These are phyloP conservation scores for Globodera ellingtonae DNA, from an alignment of 1,140 invertebrate species.

Conservation along the genomic window DNA sequence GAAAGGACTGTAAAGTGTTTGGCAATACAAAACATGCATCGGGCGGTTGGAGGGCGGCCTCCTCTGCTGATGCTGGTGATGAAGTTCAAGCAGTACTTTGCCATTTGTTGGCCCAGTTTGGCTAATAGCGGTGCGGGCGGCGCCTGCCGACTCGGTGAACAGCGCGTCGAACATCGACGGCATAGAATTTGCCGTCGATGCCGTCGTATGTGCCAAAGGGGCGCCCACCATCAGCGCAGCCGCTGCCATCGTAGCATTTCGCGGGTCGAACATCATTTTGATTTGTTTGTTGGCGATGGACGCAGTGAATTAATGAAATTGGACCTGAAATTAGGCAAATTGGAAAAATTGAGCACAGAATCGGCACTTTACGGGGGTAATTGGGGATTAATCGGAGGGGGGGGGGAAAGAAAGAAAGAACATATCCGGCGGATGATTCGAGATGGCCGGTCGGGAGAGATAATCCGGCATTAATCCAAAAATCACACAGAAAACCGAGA, in stretches of 20 bases:
- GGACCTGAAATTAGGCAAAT: background rate
- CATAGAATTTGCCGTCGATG: background rate
- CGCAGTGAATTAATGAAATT: background rate
- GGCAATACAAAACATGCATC: background rate
- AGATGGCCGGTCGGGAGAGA: background rate
- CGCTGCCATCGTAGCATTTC: constrained; percentile 7
- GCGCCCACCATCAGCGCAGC: constrained; percentile 13
- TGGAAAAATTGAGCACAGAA: background rate
- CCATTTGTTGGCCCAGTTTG: background rate
- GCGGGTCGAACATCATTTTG: constrained; percentile 29
- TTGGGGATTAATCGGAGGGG: constrained; percentile 8
- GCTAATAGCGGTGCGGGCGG: too few relatives aligned
- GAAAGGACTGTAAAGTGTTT: background rate
- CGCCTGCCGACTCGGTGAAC: background rate
- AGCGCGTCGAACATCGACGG: background rate
- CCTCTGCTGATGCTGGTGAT: background rate
- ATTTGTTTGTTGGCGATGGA: too few relatives aligned
- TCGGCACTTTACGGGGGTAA: constrained; percentile 5
- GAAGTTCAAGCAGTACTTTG: background rate
- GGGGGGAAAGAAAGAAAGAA: background rate
- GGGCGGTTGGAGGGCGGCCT: too few relatives aligned
- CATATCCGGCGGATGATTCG: background rate
- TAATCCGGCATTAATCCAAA: background rate
- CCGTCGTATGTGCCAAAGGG: constrained; percentile 7
- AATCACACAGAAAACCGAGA: background rate